Conservation (phyloP, 2,797 vertebrate genomes). For the Agapornis canus region DNA sequence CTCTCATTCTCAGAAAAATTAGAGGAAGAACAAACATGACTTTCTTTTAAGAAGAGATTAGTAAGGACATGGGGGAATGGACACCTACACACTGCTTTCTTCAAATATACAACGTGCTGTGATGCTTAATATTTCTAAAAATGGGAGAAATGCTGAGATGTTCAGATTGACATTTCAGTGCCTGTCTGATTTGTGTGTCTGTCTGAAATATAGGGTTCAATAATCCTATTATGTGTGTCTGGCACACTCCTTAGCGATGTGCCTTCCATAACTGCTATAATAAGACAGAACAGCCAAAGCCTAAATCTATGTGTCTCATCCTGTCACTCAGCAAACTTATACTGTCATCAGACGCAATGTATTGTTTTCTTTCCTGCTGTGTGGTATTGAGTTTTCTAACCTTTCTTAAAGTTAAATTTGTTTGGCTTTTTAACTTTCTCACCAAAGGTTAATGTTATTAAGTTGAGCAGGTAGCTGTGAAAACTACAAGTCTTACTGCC, state of each 20-base stretch:
- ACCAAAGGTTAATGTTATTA: conserved; percentile 55
- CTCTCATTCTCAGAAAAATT: background rate
- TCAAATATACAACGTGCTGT: background rate
- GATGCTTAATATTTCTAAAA: background rate
- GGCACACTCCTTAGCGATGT: background rate
- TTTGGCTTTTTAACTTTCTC: conserved; percentile 54
- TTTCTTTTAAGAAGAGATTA: background rate
- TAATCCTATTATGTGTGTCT: conserved; percentile 48
- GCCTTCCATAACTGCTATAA: background rate
- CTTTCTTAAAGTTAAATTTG: conserved; percentile 63
- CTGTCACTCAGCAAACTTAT: background rate
- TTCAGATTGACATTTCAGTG: conserved; percentile 30
- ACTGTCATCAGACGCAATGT: conserved; percentile 11
- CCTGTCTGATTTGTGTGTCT: conserved; percentile 13
- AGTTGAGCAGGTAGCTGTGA: conserved; percentile 20
- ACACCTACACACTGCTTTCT: background rate
- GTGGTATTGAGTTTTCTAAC: conserved; percentile 63
- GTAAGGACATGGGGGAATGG: background rate
- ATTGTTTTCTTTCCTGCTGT: conserved; percentile 45
- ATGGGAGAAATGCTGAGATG: background rate
- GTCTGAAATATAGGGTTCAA: conserved; percentile 40
- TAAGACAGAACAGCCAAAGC: background rate
- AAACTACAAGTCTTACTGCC: background rate
- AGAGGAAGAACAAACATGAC: background rate
- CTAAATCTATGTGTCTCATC: background rate